Evolutionary conservation across 1,140 invertebrate species (phyloP), one percentile per base, ranked within the genome.

Genomic region (Drosophila rufa): DNA sequence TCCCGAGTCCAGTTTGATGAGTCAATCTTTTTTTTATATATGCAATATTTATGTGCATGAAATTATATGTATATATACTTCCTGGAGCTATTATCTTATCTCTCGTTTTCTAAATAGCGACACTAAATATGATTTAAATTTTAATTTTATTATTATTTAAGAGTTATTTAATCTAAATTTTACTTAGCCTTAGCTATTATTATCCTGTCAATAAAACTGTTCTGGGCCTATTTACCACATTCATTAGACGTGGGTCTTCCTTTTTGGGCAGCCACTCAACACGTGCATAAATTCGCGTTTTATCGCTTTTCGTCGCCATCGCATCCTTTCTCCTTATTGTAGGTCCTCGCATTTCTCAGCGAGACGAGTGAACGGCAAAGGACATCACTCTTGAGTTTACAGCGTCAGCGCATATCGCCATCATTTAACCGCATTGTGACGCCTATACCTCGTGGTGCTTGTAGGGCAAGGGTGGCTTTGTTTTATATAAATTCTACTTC

Each of bases 201-300:
- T 55, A 7, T 17, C n/a, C 42, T 30, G 12, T 19, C 6, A 25
- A 30, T 27, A 36, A 8, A 14, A 22, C 0, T 30, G 0, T n/a
- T 40, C 36, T 40, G 4, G 4, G 33, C 22, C 42, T 36, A 48
- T 61, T 46, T 67, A 12, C 22, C 25, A 19, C 19, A 42, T 42
- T 43, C 33, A 40, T 55, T 47, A 47, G 56, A 12, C 17, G 11
- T 46, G 43, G 6, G 7, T 27, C 8, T 12, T n/a, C 73, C 57
- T 36, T 64, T 53, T 48, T 59, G 46, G 51, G 50, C 74, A 67
- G 36, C 57, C 36, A 56, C 43, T 67, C 57, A 59, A 79, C 78
- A 82, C 66, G 82, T 79, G 82, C 82, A 89, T 71, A 83, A 80
- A 90, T 91, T 90, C 85, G 85, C 82, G 86, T 80, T 90, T 86